Evolutionary conservation across 1,140 invertebrate species (phyloP), one percentile per base, ranked within the genome.

Genomic region (Ips nitidus): DNA sequence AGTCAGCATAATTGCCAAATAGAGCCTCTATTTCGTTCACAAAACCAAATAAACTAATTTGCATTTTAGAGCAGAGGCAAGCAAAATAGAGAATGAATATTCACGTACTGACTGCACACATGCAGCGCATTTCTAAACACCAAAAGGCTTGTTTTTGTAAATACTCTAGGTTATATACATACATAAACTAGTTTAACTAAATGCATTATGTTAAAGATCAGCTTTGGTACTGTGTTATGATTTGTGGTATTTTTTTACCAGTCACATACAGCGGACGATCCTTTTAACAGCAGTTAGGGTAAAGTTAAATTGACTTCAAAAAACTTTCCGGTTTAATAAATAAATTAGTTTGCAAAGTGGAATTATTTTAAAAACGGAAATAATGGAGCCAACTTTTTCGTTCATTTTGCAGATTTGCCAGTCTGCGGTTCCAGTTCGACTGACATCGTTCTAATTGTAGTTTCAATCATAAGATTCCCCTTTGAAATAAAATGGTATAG

Each of bases 271-370:
- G 22, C 22, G 22, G 22, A 22, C 42, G 47, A 61, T 61, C 59
- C 47, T 47, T 47, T 61, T 61, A 61, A 61, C 59, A n/a, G 41
- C 59, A 47, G 59, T 61, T 61, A 61, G 41, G 47, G 36, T 43
- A 61, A 61, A 61, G 59, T 61, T 61, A 61, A 61, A 61, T 61
- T 61, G 41, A 47, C 41, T 61, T 61, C 22, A 47, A 6, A 61
- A 61, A 61, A 61, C 37, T 61, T 61, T 61, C 38, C 37, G 3
- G 52, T 47, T 61, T 61, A 43, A 61, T 61, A 47, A 22, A 61
- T 61, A 61, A 45, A 61, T 61, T 61, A 61, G 59, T 61, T 47
- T 8, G 40, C 41, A 41, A 59, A 59, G 41, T 59, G 8, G 37
- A 55, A 55, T 55, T 55, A 55, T 55, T 50, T 22, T 22, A 22